phyloP scores from a whole-genome alignment of 2,888 invertebrate species.

The Escarpia spicata region DNA sequence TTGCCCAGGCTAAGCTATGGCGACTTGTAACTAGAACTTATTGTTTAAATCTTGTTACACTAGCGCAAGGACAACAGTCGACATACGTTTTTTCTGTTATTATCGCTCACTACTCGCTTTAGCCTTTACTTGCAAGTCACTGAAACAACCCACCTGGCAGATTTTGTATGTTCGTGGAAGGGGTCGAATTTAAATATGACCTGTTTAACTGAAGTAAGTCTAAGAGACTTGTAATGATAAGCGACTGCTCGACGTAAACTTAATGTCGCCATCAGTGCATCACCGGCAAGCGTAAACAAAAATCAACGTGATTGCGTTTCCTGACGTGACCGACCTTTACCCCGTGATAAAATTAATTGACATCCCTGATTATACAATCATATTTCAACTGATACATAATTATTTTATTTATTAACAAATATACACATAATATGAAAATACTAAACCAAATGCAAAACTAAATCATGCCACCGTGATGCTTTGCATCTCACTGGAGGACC shows the following conservation, averaged over 20 bases:
- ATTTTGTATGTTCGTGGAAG: constrained; percentile 6
- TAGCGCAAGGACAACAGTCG: background rate
- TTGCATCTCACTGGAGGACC: background rate
- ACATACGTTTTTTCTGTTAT: background rate
- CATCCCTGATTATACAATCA: background rate
- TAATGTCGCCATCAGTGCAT: background rate
- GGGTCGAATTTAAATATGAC: background rate
- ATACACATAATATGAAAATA: background rate
- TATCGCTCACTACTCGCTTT: background rate
- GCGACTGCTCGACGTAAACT: constrained; percentile 13
- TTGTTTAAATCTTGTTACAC: background rate
- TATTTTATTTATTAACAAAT: background rate
- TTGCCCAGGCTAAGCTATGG: no score
- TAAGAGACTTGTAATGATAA: constrained; percentile 16
- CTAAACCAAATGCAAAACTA: background rate
- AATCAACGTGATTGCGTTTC: background rate
- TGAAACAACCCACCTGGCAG: background rate
- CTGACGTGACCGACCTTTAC: background rate
- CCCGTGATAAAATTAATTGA: background rate
- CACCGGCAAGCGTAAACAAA: background rate
- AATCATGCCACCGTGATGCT: background rate
- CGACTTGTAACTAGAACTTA: no score
- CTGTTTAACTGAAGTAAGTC: background rate
- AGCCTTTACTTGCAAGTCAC: background rate
- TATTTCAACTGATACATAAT: background rate